Evolutionary conservation across 64 coral and sea anemone genomes (phyloP), one percentile per base, ranked within the genome.

Genomic region (Platygyra sinensis): DNA sequence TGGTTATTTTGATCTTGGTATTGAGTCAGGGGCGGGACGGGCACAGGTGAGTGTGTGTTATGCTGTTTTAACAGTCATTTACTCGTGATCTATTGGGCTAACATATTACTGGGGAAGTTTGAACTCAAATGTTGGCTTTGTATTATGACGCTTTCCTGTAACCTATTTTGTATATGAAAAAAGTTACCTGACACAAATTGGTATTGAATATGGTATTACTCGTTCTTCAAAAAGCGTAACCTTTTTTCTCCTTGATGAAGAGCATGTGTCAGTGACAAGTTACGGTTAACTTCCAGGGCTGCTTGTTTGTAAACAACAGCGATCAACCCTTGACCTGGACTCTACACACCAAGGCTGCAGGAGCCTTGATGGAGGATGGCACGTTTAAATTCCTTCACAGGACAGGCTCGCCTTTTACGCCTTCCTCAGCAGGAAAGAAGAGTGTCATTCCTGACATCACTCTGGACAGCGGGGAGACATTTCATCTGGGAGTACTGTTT

Each of bases 231-330:
- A 46, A 8, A 46, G 3, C 42, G 6, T 46, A 46, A 5, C 42
- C 42, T 46, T 46, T 5, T 46, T 46, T 46, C 42, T 46, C 42
- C 42, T 46, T 46, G 42, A 8, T 46, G 42, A 46, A 46, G 42
- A 46, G 42, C 42, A 46, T 46, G 42, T 46, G 42, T 46, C 42
- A 46, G 6, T 46, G 42, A 46, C 5, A 46, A 46, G 75, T 38
- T 27, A 51, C 36, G n/a, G 78, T 60, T 52, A 62, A 62, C 30
- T 8, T 8, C 6, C 64, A 99, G 97, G 94, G 94, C 11, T 99
- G 97, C 82, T 96, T 99, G 88, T 93, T 99, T 57, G 97, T 99
- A 1, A 99, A 99, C 91, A 99, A 99, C 88, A 99, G 94, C 64
- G 94, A 96, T 38, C 84, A 93, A 59, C 16, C 91, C 28, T 77